Conservation (phyloP, 1,140 invertebrate genomes). For the Bombus difficillimus region DNA sequence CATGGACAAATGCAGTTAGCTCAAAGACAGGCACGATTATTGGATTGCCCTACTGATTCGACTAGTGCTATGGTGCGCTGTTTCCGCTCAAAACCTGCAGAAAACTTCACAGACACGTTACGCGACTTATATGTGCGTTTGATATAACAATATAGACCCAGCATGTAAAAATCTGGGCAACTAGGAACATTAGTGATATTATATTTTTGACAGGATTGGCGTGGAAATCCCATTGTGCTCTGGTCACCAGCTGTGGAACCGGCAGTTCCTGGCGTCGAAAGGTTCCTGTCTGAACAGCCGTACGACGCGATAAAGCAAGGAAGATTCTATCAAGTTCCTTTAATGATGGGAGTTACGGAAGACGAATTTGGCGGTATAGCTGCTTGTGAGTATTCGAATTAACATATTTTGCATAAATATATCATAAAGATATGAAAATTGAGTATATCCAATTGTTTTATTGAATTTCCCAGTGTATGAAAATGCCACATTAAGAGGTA, state of each 20-base stretch:
- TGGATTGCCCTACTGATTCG: constrained; percentile 86
- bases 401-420: neutral
- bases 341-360: constrained; percentile 86
- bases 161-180: no score
- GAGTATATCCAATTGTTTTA: neutral
- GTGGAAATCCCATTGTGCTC: constrained; percentile 84
- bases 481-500: constrained; percentile 56
- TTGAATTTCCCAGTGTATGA: constrained; percentile 74
- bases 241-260: constrained; percentile 88
- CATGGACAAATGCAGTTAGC: constrained; percentile 85
- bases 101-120: constrained; percentile 66
- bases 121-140: constrained; percentile 61
- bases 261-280: constrained; percentile 85
- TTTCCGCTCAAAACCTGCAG: constrained; percentile 82
- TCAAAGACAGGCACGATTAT: constrained; percentile 85
- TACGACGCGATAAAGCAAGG: constrained; percentile 83
- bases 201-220: constrained; percentile 81
- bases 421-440: neutral
- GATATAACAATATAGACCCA: neutral
- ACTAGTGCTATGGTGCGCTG: constrained; percentile 85
- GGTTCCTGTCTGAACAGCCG: constrained; percentile 86
- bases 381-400: constrained; percentile 46
- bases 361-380: constrained; percentile 85
- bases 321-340: constrained; percentile 85
- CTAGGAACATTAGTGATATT: no score